Base-by-base conservation (phyloP, 2,888 invertebrate genomes). In the Leptarthrus brevirostris region DNA sequence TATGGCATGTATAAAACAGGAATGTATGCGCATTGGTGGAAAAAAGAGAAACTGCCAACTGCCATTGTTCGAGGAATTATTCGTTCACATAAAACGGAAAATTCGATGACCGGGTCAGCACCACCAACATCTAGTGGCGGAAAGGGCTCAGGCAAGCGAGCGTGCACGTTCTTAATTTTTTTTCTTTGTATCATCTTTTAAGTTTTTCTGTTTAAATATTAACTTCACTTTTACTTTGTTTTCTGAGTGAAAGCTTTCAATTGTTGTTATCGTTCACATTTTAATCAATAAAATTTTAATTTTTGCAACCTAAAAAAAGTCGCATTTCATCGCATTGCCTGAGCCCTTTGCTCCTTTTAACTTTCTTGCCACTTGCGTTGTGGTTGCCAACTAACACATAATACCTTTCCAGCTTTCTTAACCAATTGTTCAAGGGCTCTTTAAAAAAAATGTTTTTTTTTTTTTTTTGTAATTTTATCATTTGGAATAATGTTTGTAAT, bases 1-100 rank as follows among this genome's bases (percentile, higher is more conserved):
- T 73, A 71, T 16, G 77, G 77, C 76, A 78, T 91, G 81, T 95
- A 91, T 85, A 92, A 91, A 75, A 93, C 94, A 58, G 94, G 93
- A 81, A 87, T 95, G 85, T 95, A 95, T 85, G 94, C 94, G 77
- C 95, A 95, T 87, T 95, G 95, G 95, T 95, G 94, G 94, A 91
- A 94, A 87, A 95, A 95, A 88, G 93, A 93, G 82, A 91, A 92
- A 82, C 88, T 93, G 82, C 93, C 93, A 77, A 88, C 87, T 83
- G 89, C 87, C 84, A 88, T 90, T 85, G 86, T 89, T 83, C 84
- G 87, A 82, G 88, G 84, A 77, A 83, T 84, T 76, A 82, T 81
- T 1, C 78, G 79, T 40, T 80, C 81, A 3, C 86, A 87, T 82
- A 87, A 86, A 81, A 87, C 22, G 22, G 85, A 85, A 85, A 86